These are phyloP conservation scores for Anhinga anhinga DNA, from an alignment of 2,113 vertebrate genomes.

Conservation along the genomic window DNA sequence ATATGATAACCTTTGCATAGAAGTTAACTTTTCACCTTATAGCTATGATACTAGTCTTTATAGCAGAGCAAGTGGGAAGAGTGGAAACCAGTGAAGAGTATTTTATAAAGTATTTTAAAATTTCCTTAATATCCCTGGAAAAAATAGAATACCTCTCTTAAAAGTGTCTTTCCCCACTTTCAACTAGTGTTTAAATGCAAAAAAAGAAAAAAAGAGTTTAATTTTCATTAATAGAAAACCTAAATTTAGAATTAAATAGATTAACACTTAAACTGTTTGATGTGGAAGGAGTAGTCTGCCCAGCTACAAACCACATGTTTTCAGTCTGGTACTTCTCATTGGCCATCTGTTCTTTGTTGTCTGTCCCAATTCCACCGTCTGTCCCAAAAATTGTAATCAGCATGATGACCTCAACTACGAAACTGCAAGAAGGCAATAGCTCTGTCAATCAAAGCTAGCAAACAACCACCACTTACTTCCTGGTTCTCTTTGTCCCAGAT, in stretches of 20 bases:
- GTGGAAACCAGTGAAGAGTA: background rate
- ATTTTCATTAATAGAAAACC: background rate
- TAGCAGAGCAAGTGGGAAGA: background rate
- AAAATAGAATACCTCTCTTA: background rate
- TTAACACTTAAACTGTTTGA: background rate
- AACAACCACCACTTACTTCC: background rate
- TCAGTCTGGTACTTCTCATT: constrained; percentile 12
- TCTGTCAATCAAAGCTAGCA: background rate
- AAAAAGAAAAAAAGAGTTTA: background rate
- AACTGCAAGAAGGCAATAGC: background rate
- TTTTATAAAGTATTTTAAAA: background rate
- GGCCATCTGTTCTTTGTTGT: constrained; percentile 16
- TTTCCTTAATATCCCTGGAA: background rate
- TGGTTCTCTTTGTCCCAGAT: background rate
- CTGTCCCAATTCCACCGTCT: background rate
- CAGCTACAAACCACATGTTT: background rate
- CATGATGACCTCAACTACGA: background rate
- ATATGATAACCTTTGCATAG: background rate
- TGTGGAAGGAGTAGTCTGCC: background rate
- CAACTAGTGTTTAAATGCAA: background rate
- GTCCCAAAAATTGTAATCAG: background rate
- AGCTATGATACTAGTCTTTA: background rate
- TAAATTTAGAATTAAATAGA: constrained; percentile 1
- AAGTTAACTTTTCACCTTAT: background rate
- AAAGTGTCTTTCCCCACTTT: background rate